Base-by-base conservation (phyloP, 2,797 vertebrate species). In the Gymnothorax javanicus region DNA sequence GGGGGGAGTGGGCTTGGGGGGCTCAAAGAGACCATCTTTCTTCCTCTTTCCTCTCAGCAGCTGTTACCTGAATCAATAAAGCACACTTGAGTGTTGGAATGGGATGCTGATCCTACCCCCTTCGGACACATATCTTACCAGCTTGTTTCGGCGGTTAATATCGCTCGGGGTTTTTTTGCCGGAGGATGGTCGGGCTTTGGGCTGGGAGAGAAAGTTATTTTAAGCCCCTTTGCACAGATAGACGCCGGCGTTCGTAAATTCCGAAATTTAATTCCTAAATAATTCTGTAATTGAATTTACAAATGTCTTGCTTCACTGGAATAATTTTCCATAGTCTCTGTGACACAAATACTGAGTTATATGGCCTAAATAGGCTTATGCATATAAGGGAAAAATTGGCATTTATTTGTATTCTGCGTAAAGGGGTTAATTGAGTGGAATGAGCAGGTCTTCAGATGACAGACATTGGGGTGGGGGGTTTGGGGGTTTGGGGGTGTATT, bases 61-160 rank as follows among this genome's bases (percentile, higher is more conserved):
- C 93, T 92, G 93, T 89, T 90, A 86, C 85, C 88, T 91, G 91
- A 92, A 94, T 95, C 92, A 92, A 94, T 94, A 93, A 91, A 92
- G 92, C 90, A 88, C 90, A 93, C 90, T 71, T 69, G 87, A 90
- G 88, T 83, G 23, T 90, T 89, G 89, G 91, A 90, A 88, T 91
- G 92, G 93, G 90, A 91, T 89, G 90, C 90, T 92, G 91, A 87
- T 92, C 87, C 90, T 85, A 83, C 85, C 81, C 86, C 89, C 87
- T 91, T 90, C 84, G 88, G 89, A 91, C 90, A 88, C 73, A 58
- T 90, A 90, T 88, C 88, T 89, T 87, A 87, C 87, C 64, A 90
- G 86, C 88, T 92, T 85, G 84, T 84, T 84, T 91, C 85, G 69
- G 88, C 71, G 20, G 27, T 56, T 23, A 73, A 73, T 75, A 54